Evolutionary conservation across 2,888 invertebrate species (phyloP).

Genomic region (Troides oblongomaculatus): DNA sequence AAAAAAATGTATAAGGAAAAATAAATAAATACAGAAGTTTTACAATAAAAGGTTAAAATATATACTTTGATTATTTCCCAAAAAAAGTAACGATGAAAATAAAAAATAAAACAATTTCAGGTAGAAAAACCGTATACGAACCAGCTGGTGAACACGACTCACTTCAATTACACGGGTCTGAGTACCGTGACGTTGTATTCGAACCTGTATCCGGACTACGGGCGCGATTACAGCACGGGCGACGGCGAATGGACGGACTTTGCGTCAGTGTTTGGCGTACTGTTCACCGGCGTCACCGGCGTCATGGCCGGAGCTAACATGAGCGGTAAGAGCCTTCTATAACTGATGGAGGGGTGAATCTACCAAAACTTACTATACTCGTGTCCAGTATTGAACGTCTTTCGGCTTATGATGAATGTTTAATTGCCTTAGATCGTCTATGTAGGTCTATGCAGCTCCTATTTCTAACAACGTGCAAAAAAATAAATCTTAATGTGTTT

Average conservation of each 20-base stretch:
- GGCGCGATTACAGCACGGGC: conserved; percentile 87
- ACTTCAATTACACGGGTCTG: conserved; percentile 89
- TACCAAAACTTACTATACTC: no score
- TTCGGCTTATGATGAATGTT: no score
- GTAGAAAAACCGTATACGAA: conserved; percentile 89
- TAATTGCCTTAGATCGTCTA: no score
- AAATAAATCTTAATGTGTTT: no score
- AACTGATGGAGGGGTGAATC: no score
- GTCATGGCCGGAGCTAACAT: conserved; percentile 99
- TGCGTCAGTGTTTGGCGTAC: conserved; percentile 97
- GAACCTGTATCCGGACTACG: conserved; percentile 89
- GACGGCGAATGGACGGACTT: conserved; percentile 86
- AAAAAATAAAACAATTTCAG: conserved; percentile 61
- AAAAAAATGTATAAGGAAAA: no score
- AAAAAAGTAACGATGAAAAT: not conserved
- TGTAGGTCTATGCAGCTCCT: no score
- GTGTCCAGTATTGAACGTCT: no score
- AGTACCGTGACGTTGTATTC: conserved; percentile 84
- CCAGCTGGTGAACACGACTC: conserved; percentile 68
- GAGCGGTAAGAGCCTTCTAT: conserved; percentile 83
- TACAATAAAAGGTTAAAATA: no score
- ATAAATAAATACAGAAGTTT: no score
- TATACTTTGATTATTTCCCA: not conserved
- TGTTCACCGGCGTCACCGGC: conserved; percentile 99
- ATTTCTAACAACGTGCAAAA: no score